Evolutionary conservation across 2,888 invertebrate genomes (phyloP), one percentile per base, ranked within the genome.

Genomic region (Argyresthia goedartella): DNA sequence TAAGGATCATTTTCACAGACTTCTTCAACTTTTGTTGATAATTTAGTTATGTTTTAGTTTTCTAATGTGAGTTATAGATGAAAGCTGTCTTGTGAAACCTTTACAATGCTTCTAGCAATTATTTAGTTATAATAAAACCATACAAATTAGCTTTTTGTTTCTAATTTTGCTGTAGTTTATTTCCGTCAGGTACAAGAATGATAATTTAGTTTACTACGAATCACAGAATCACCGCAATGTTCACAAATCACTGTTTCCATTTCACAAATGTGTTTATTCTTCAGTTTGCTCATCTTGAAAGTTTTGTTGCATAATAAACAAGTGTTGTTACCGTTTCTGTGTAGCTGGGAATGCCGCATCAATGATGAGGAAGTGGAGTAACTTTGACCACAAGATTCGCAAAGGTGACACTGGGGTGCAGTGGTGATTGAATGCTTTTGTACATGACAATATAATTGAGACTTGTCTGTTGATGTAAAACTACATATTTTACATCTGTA

Each of bases 401-500:
- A 87, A 1, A 87, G 66, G 49, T 86, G 86, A 0, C 67, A 64
- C 0, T 60, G 60, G 0, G 67, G 59, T 43, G 69, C 67, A 1
- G 68, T 56, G 4, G 57, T 58, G 9, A 64, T 71, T 9, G 85
- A 84, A 56, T 90, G 89, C 25, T 77, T 71, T 59, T 88, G 87
- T 0, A 90, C 87, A 60, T 92, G 92, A 2, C 84, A 72, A 56
- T 89, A 89, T 48, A 91, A 79, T 16, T 89, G 87, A 52, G 88
- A 89, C 58, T 81, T 85, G 55, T 87, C 82, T 4, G 78, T 68
- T 55, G 89, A 88, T n/a, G 84, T 81, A 44, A 79, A 79, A n/a
- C 77, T 78, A 66, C 92, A 92, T 36, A 89, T 76, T 64, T 88
- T 89, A 59, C 91, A 92, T 41, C 88, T 86, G 69, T 36, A 43